Percentiles rank a stretch among this genome's conserved stretches.
phyloP scores from a whole-genome alignment of 2,888 invertebrate species.

The Phasia obesa region DNA sequence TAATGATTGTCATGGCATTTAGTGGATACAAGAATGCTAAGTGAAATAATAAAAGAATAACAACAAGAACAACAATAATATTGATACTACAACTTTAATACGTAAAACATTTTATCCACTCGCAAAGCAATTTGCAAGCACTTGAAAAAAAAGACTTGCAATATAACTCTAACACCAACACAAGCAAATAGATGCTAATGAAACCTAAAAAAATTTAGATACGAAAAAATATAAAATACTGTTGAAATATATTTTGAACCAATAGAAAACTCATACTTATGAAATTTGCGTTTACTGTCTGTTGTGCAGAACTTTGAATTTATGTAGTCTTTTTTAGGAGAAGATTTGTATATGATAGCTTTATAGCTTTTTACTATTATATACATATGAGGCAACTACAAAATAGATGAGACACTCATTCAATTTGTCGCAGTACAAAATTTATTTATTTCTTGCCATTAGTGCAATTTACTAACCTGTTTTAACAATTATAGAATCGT shows the following conservation, averaged over 20 bases:
- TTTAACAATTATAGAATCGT: no score
- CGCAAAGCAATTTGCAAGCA: conserved; percentile 57
- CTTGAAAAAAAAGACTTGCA: conserved; percentile 32
- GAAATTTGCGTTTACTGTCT: background rate
- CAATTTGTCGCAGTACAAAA: no score
- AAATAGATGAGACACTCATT: no score
- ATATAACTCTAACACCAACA: conserved; percentile 38
- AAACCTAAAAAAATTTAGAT: conserved; percentile 20
- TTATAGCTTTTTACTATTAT: no score
- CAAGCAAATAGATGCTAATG: conserved; percentile 5
- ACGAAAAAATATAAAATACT: background rate
- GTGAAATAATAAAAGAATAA: conserved; percentile 35
- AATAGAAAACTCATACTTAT: conserved; percentile 18
- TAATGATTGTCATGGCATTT: conserved; percentile 69
- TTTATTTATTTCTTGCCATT: no score
- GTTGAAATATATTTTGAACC: conserved; percentile 5
- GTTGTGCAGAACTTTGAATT: background rate
- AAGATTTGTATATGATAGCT: no score
- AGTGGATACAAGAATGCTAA: conserved; percentile 62
- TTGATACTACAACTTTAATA: conserved; percentile 39
- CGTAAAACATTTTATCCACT: conserved; percentile 55
- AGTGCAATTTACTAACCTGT: no score
- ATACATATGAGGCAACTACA: no score
- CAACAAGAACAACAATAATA: conserved; percentile 34
- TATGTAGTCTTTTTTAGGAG: no score